A percentile compares a stretch with the other conserved stretches of the same genome.
Evolutionary conservation across 2,113 vertebrate genomes (phyloP).

Genomic region (Phyllopteryx taeniolatus): DNA sequence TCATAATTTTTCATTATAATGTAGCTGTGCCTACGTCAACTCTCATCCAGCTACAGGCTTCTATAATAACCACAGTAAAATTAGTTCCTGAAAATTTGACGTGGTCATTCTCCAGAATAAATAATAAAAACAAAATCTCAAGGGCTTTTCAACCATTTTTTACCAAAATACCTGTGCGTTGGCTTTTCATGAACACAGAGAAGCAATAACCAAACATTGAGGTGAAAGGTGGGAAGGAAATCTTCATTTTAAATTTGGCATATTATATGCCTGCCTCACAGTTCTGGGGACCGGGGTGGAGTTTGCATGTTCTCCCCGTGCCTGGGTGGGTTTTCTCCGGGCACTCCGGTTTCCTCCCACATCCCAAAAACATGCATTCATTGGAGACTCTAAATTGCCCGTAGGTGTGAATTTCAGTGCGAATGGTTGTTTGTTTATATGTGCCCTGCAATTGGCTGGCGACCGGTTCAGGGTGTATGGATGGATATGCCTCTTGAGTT

Average conservation of each 20-base stretch:
- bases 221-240: neutral
- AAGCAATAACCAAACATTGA: neutral
- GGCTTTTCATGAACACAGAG: neutral
- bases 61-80: slow-evolving; percentile 17
- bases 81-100: slow-evolving; percentile 1
- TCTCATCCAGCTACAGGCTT: slow-evolving; percentile 17
- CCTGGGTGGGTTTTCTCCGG: too few relatives aligned
- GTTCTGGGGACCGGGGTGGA: too few relatives aligned
- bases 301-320: too few relatives aligned
- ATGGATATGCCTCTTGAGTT: neutral
- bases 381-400: too few relatives aligned
- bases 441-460: too few relatives aligned
- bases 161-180: neutral
- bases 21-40: slow-evolving; percentile 27
- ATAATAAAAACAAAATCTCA: neutral
- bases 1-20: slow-evolving; percentile 44
- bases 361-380: too few relatives aligned
- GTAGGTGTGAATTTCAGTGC: too few relatives aligned
- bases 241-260: neutral
- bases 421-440: too few relatives aligned
- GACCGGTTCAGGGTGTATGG: too few relatives aligned
- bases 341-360: too few relatives aligned
- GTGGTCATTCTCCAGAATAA: neutral
- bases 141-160: neutral
- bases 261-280: too few relatives aligned